phyloP scores from a whole-genome alignment of 2,113 vertebrate genomes.

The Apus apus region DNA sequence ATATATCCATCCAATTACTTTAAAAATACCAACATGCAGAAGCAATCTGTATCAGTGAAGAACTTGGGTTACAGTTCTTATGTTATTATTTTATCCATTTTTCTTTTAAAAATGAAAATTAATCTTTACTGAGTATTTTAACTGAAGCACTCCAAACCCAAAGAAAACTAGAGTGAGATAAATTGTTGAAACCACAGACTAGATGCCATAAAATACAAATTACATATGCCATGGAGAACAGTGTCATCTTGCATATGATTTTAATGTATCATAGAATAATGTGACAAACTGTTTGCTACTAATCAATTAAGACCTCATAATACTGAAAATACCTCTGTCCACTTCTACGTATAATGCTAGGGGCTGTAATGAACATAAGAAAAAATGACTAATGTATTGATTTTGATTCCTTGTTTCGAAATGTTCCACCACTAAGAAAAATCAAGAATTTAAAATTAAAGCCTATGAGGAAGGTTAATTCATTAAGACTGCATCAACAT shows the following conservation, averaged over 20 bases:
- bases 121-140: background rate
- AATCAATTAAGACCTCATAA: conserved; percentile 38
- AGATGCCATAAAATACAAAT: background rate
- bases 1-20: background rate
- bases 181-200: background rate
- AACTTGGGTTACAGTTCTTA: background rate
- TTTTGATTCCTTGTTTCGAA: conserved; percentile 7
- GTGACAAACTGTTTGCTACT: background rate
- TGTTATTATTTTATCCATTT: background rate
- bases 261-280: background rate
- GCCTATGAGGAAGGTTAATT: conserved; percentile 37
- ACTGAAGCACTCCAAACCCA: background rate
- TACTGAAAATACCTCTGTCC: conserved; percentile 23
- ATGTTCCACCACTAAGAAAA: conserved; percentile 32
- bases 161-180: background rate
- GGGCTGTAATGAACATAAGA: background rate
- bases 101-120: background rate
- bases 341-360: background rate
- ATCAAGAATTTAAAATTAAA: background rate
- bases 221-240: background rate
- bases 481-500: background rate
- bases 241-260: background rate
- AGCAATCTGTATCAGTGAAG: background rate
- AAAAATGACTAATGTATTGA: background rate
- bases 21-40: background rate